Evolutionary conservation across 2,797 vertebrate species (phyloP), one percentile per base, ranked within the genome.

Genomic region (Catharus ustulatus): DNA sequence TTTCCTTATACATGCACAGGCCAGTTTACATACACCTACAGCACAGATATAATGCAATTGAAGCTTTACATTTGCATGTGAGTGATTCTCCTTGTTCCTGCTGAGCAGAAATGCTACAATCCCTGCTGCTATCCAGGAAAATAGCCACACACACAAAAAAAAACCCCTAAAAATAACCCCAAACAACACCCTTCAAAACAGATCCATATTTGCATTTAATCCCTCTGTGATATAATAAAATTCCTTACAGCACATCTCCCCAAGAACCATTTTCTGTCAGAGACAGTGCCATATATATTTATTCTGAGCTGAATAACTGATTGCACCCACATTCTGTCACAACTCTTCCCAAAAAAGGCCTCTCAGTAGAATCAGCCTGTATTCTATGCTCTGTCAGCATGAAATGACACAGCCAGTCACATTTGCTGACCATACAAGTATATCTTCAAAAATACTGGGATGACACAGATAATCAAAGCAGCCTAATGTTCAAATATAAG

Each of bases 381-480:
- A 51, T 82, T 79, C 72, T 49, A 24, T 80, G 34, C 79, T 74
- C 74, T 3, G 12, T 76, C 78, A 94, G 86, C 96, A 93, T 81
- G 71, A 82, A 97, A 97, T 82, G 90, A 51, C 72, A 92, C 84
- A 58, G 72, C 85, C 64, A 57, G 76, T 89, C 52, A 82, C 68
- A 80, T 81, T n/a, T 95, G 89, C 86, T 92, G 45, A 97, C 82
- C 93, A 95, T 93, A 95, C 81, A 97, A 94, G 79, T 93, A 6
- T 78, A 96, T 74, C 94, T 89, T 84, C 84, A 95, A 54, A 78
- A 83, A 76, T 68, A 83, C 67, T 43, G 69, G 88, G 79, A 21
- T 89, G 54, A 94, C 94, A 86, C 6, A 85, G 67, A 95, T 69
- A 27, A 95, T 89, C 88, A 96, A 95, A 92, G 69, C 58, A 74